Conservation (phyloP, 2,888 invertebrate species). For the Sturmia bella region DNA sequence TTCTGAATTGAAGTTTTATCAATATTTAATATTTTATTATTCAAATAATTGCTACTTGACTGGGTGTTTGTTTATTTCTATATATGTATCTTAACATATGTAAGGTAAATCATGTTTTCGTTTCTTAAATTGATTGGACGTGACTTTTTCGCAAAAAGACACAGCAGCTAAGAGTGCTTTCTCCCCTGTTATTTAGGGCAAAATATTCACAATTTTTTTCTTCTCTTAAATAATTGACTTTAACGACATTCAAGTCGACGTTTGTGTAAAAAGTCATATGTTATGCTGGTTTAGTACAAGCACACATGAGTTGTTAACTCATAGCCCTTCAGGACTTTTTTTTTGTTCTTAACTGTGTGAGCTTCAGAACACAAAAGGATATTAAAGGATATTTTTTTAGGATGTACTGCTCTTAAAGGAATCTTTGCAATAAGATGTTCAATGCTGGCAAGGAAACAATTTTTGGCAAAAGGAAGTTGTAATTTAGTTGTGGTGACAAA, state of each 20-base stretch:
- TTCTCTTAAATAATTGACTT: constrained; percentile 57
- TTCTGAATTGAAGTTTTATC: background rate
- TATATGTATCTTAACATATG: background rate
- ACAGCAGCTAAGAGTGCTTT: constrained; percentile 28
- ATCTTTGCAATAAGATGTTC: background rate
- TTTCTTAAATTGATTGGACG: constrained; percentile 66
- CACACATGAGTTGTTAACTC: background rate
- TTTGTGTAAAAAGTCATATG: constrained; percentile 8
- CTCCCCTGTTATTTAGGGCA: constrained; percentile 13
- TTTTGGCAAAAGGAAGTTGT: background rate
- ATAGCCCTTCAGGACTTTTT: constrained; percentile 1
- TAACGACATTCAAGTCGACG: constrained; percentile 26
- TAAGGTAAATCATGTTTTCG: constrained; percentile 40
- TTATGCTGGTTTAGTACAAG: background rate
- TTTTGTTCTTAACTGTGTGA: constrained; percentile 32
- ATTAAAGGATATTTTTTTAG: constrained; percentile 38
- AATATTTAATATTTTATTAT: constrained; percentile 26
- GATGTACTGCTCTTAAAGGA: constrained; percentile 11
- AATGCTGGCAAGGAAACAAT: background rate
- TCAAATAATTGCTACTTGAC: constrained; percentile 68
- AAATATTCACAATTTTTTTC: constrained; percentile 18
- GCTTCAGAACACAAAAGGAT: constrained; percentile 48
- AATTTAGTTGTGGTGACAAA: background rate
- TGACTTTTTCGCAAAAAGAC: constrained; percentile 61
- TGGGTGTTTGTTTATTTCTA: constrained; percentile 7